Base-by-base conservation (phyloP, 2,113 vertebrate species). In the Zosterops hypoxanthus region DNA sequence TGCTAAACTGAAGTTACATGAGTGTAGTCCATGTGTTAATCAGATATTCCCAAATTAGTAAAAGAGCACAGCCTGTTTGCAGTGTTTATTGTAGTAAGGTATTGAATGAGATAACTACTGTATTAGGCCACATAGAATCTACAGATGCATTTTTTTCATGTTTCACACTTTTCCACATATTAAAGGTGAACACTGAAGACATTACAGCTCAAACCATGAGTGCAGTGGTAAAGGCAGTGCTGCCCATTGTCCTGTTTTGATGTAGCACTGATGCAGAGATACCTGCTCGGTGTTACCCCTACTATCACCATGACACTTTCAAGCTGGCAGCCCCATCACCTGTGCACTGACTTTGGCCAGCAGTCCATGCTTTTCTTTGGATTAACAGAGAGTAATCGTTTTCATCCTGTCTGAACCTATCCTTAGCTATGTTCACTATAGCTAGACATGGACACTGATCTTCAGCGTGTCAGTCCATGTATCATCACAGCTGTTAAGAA, bases 391-490 rank as follows among this genome's bases (percentile, higher is more conserved):
- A 78, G 28, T 36, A 94, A 55, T 53, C 0, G 0, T 39, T 86
- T 94, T 44, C 86, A 84, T 63, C 56, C 39, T 86, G 20, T 34
- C 78, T 87, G 82, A 85, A 61, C 46, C 56, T 34, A 31, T 63
- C 47, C 52, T 87, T 39, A 60, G 75, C 65, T 55, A 4, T 29
- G 22, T 34, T 73, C 60, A 39, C 9, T 68, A 42, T 1, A 66
- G 25, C 44, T 22, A 22, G 57, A 39, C 39, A 53, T 26, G 71
- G 68, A 53, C 66, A 46, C 42, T 17, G 25, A 65, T 59, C 59
- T 68, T 78, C 64, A 72, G 41, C 12, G 3, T 21, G 36, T 90
- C 61, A 41, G 19, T 52, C 63, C 0, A 0, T 3, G 8, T 41
- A 31, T 72, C 64, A 66, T 75, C 47, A 29, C 1, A 3, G 50